These are phyloP conservation scores for Ctenopoma multispine DNA, from an alignment of 2,797 vertebrate genomes.

Conservation along the genomic window DNA sequence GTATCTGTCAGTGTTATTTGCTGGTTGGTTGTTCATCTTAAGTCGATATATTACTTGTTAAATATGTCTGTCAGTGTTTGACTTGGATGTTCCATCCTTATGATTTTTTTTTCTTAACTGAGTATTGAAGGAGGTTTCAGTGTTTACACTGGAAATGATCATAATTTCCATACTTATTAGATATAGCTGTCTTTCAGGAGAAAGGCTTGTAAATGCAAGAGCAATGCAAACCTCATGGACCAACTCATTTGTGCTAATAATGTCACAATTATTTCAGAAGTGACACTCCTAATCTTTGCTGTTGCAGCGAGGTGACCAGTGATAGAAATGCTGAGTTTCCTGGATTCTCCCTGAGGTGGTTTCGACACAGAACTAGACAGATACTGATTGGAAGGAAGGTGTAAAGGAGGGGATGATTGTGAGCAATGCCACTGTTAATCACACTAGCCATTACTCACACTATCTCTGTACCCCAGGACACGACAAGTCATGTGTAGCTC, in stretches of 20 bases:
- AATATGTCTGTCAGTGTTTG: background rate
- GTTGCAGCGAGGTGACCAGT: conserved; percentile 22
- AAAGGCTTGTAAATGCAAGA: conserved; percentile 3
- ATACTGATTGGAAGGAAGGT: conserved; percentile 60
- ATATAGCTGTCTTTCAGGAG: conserved; percentile 4
- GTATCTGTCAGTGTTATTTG: background rate
- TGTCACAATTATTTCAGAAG: conserved; percentile 13
- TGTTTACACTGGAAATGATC: conserved; percentile 19
- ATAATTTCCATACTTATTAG: conserved; percentile 19
- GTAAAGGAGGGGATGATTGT: conserved; percentile 44
- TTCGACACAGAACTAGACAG: conserved; percentile 43
- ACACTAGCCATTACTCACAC: conserved; percentile 66
- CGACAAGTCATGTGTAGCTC: conserved; percentile 32
- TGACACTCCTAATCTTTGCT: conserved; percentile 12
- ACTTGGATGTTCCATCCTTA: conserved; percentile 6
- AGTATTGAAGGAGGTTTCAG: conserved; percentile 34
- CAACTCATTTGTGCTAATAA: background rate
- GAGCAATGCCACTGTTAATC: conserved; percentile 71
- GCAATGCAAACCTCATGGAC: background rate
- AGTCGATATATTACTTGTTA: background rate
- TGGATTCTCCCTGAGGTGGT: conserved; percentile 31
- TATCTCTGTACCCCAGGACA: conserved; percentile 51
- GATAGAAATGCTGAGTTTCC: conserved; percentile 51
- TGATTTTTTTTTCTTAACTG: conserved; percentile 5
- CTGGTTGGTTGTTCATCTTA: conserved; percentile 4